A percentile compares a stretch with the other conserved stretches of the same genome.
Conservation (phyloP, 2,888 invertebrate genomes). For the Acrocyrtus sp. region DNA sequence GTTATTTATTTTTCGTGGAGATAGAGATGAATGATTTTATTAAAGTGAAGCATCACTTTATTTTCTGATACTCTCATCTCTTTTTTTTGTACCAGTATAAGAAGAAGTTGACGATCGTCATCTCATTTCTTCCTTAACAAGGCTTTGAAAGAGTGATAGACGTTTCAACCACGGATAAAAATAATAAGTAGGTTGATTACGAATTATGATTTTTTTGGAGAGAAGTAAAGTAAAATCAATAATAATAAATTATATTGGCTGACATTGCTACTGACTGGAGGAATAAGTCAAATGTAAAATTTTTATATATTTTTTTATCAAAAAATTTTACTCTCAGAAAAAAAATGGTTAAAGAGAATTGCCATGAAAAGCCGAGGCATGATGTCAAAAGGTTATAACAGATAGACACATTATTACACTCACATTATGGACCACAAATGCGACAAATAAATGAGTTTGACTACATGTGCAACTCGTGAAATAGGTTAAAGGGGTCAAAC, state of each 20-base stretch:
- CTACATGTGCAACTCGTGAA: conserved; percentile 58
- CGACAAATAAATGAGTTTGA: conserved; percentile 59
- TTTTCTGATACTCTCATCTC: conserved; percentile 10
- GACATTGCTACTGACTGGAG: conserved; percentile 6
- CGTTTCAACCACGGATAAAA: neutral
- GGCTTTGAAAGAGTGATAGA: conserved; percentile 33
- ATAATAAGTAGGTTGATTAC: conserved; percentile 22
- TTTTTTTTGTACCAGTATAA: neutral
- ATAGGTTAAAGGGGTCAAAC: conserved; percentile 52
- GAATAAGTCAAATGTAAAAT: neutral
- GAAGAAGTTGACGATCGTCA: conserved; percentile 12
- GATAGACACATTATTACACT: conserved; percentile 59
- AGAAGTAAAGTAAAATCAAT: conserved; percentile 23
- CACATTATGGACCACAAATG: conserved; percentile 55
- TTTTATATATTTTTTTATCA: neutral
- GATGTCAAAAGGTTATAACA: conserved; percentile 46
- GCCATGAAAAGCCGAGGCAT: conserved; percentile 20
- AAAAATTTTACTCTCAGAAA: no score
- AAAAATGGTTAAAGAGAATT: neutral
- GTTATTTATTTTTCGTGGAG: conserved; percentile 7
- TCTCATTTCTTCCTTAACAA: conserved; percentile 13
- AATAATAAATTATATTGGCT: conserved; percentile 9
- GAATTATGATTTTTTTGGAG: neutral
- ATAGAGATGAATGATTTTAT: neutral
- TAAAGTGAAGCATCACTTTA: conserved; percentile 9